These are phyloP conservation scores for Melinopterus prodromus DNA, from an alignment of 2,888 invertebrate species.

Conservation along the genomic window DNA sequence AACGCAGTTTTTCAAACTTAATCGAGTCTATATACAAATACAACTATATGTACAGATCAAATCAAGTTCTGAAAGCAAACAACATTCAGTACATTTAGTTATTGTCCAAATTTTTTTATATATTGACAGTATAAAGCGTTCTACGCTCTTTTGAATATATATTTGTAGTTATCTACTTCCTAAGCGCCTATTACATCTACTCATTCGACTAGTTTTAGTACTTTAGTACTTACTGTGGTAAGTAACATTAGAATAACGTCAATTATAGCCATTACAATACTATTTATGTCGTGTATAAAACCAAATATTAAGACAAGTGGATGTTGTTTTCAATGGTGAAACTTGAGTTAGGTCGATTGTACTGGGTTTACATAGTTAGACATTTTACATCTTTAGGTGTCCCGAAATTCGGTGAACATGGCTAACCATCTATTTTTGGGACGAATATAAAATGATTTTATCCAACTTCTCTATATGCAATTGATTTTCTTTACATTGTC, in stretches of 20 bases:
- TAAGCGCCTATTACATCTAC: background rate
- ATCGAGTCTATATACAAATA: slow-evolving; percentile 4
- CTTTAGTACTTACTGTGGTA: background rate
- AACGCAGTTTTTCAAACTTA: background rate
- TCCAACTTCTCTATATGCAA: too few species aligned
- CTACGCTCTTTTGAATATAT: background rate
- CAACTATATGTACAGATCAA: background rate
- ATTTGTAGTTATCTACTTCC: background rate
- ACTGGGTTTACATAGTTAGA: too few species aligned
- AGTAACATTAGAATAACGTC: background rate
- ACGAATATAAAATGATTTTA: too few species aligned
- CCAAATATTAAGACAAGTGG: too few species aligned
- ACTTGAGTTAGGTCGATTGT: too few species aligned
- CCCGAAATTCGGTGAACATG: too few species aligned
- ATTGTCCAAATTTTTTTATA: background rate
- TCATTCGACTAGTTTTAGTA: background rate
- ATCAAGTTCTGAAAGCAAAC: background rate
- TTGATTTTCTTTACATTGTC: too few species aligned
- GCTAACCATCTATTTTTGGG: too few species aligned
- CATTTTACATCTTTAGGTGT: too few species aligned
- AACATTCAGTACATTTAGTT: slow-evolving; percentile 4
- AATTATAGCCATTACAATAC: background rate
- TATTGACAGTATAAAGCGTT: background rate
- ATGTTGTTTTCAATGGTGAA: too few species aligned
- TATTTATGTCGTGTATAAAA: background rate